Evolutionary conservation across 1,140 invertebrate genomes (phyloP).

Genomic region (Notospermus geniculatus): DNA sequence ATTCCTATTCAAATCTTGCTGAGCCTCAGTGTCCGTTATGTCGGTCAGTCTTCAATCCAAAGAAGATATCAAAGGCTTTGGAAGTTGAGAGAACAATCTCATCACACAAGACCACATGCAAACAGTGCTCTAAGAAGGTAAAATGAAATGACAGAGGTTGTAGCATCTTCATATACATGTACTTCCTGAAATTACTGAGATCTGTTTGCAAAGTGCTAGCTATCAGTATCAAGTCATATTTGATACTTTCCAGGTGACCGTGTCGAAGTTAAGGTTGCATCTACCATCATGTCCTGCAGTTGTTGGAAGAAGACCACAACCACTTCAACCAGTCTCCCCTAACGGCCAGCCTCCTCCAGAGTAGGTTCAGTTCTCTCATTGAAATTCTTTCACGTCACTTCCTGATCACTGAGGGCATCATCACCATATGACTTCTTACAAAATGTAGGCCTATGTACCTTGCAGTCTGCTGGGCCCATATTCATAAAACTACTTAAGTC

Average conservation of each 20-base stretch:
- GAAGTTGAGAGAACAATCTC: constrained; percentile 1
- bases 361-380: constrained; percentile 15
- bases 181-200: not conserved
- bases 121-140: not conserved
- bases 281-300: constrained; percentile 19
- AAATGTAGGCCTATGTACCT: no score
- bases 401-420: no score
- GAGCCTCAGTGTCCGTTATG: constrained; percentile 5
- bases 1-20: not conserved
- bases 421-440: no score
- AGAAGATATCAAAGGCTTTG: not conserved
- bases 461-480: no score
- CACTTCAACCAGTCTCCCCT: constrained; percentile 28
- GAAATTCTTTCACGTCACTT: not conserved
- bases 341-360: constrained; percentile 27
- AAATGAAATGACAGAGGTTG: not conserved
- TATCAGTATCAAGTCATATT: no score
- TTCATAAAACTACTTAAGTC: no score
- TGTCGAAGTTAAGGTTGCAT: constrained; percentile 25
- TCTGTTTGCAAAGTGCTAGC: no score
- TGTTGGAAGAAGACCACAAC: constrained; percentile 18
- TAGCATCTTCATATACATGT: not conserved
- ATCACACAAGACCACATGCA: not conserved
- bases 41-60: constrained; percentile 1
- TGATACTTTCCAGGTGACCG: constrained; percentile 29